Conservation (phyloP, 1,140 invertebrate species). For the Temnothorax curvispinosus region DNA sequence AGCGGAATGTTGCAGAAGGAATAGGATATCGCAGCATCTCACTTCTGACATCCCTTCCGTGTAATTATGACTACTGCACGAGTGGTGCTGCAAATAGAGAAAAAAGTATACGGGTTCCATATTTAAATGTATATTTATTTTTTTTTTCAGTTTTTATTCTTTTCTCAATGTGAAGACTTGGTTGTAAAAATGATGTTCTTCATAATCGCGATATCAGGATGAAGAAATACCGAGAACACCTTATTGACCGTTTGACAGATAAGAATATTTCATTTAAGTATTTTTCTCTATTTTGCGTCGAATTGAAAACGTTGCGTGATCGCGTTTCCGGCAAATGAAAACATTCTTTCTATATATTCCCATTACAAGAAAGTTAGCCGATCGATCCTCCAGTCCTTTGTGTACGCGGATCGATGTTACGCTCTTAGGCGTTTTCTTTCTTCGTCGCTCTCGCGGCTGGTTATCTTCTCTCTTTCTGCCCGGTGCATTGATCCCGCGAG, state of each 20-base stretch:
- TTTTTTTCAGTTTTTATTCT: not conserved
- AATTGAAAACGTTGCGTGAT: not conserved
- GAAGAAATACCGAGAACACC: not conserved
- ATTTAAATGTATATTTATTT: not conserved
- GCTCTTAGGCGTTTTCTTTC: slow-evolving; percentile 42
- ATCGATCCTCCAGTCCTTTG: slow-evolving; percentile 25
- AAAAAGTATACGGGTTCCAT: not conserved
- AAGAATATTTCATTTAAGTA: not conserved
- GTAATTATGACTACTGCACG: not conserved
- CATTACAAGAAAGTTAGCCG: not conserved
- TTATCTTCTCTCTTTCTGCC: slow-evolving; percentile 63
- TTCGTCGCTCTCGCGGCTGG: slow-evolving; percentile 6
- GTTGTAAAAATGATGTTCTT: not conserved
- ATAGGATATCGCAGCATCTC: not conserved
- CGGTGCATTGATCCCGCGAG: slow-evolving; percentile 72
- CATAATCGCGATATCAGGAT: not conserved
- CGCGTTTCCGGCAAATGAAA: not conserved
- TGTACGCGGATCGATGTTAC: slow-evolving; percentile 1
- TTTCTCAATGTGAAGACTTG: not conserved
- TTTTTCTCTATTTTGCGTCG: not conserved
- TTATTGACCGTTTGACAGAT: not conserved
- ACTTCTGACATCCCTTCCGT: not conserved
- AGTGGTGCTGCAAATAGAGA: not conserved
- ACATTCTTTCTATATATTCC: not conserved
- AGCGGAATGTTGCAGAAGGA: not conserved